A percentile compares a stretch with the other conserved stretches of the same genome.
Evolutionary conservation across 2,113 vertebrate species (phyloP).

Genomic region (Polypterus senegalus): DNA sequence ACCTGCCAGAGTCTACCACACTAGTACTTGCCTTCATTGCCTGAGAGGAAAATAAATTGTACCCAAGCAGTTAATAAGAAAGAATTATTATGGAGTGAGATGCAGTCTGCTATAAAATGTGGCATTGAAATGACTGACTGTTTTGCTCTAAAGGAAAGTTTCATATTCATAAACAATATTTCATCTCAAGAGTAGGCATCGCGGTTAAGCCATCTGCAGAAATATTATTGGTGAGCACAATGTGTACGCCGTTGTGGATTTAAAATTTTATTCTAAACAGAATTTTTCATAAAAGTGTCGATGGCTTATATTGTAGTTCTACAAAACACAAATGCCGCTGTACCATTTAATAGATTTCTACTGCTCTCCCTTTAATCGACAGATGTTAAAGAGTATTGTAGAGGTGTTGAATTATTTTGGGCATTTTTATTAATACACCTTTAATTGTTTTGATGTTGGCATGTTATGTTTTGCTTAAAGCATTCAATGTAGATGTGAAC

Average conservation of each 20-base stretch:
- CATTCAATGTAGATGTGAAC: too few relatives aligned
- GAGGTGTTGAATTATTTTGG: too few relatives aligned
- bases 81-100: constrained; percentile 73
- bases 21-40: constrained; percentile 67
- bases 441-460: too few relatives aligned
- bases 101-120: constrained; percentile 61
- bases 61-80: constrained; percentile 88
- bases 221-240: constrained; percentile 27
- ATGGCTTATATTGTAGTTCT: neutral
- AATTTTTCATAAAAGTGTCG: constrained; percentile 40
- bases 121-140: constrained; percentile 45
- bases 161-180: constrained; percentile 36
- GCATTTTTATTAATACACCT: too few relatives aligned
- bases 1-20: constrained; percentile 66
- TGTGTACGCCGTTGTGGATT: constrained; percentile 4
- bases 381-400: too few relatives aligned
- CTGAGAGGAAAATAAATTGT: constrained; percentile 94
- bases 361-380: too few relatives aligned
- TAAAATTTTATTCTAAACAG: constrained; percentile 24
- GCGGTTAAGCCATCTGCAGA: neutral
- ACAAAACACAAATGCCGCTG: too few relatives aligned
- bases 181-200: constrained; percentile 27
- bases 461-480: too few relatives aligned
- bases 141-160: constrained; percentile 36
- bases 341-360: too few relatives aligned